A percentile compares a stretch with the other conserved stretches of the same genome.
Evolutionary conservation across 2,888 invertebrate genomes (phyloP).

Genomic region (Lithophane semibrunnea): DNA sequence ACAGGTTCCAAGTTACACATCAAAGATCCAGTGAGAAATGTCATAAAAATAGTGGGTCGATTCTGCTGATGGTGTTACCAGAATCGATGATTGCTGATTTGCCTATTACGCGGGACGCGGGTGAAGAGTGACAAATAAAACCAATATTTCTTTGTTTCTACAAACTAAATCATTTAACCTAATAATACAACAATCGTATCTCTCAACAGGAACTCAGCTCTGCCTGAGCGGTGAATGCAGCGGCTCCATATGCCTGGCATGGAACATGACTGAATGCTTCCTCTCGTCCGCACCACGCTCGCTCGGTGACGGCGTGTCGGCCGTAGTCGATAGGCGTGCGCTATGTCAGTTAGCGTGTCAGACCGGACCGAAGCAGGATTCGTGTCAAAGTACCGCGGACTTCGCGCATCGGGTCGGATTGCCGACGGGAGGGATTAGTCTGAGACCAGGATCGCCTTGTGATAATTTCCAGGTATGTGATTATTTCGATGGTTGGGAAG

Average conservation of each 20-base stretch:
- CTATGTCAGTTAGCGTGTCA: slow-evolving; percentile 99
- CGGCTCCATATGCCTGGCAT: slow-evolving; percentile 98
- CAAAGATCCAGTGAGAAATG: not conserved
- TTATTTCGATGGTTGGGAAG: not conserved
- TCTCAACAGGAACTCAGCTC: slow-evolving; percentile 91
- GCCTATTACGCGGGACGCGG: not conserved
- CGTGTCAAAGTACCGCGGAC: slow-evolving; percentile 96
- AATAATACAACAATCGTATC: not conserved
- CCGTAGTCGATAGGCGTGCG: slow-evolving; percentile 94
- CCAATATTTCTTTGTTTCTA: no score
- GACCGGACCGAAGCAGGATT: slow-evolving; percentile 93
- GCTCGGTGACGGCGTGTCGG: slow-evolving; percentile 84
- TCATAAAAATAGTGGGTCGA: no score
- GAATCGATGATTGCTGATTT: no score
- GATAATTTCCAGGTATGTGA: slow-evolving; percentile 97
- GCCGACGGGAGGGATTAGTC: slow-evolving; percentile 95
- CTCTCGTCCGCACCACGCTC: slow-evolving; percentile 94
- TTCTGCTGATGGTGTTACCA: no score
- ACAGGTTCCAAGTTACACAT: not conserved
- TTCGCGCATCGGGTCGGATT: slow-evolving; percentile 94
- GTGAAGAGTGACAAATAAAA: no score
- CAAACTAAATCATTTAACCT: no score
- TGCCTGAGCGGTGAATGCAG: slow-evolving; percentile 97
- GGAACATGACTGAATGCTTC: slow-evolving; percentile 98
- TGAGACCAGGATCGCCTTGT: slow-evolving; percentile 99